Evolutionary conservation across 37 sponge, comb jelly and placozoan genomes (phyloP).

Genomic region (Ianthella basta): DNA sequence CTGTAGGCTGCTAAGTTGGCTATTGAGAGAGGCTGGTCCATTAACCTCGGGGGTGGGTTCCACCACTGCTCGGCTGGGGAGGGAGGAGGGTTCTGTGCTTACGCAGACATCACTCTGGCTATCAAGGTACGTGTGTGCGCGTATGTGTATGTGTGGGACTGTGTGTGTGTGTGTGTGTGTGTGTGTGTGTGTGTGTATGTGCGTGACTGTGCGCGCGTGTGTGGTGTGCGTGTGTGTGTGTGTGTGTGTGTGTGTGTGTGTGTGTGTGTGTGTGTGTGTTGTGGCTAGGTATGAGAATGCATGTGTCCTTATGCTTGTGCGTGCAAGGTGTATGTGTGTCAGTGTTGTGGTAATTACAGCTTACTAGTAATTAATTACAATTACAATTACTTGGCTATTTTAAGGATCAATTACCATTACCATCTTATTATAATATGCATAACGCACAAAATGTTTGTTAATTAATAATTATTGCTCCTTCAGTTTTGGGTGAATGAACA

Average conservation of each 20-base stretch:
- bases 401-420: too few relatives aligned
- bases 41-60: slow-evolving; percentile 93
- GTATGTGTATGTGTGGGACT: not conserved
- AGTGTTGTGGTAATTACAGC: too few relatives aligned
- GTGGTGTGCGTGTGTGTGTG: slow-evolving; percentile 25
- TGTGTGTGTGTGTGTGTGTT: slow-evolving; percentile 26
- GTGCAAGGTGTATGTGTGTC: too few relatives aligned
- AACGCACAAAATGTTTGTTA: too few relatives aligned
- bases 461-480: too few relatives aligned
- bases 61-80: slow-evolving; percentile 79
- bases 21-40: slow-evolving; percentile 90
- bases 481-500: too few relatives aligned
- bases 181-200: slow-evolving; percentile 30
- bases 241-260: slow-evolving; percentile 19
- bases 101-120: slow-evolving; percentile 90
- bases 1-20: slow-evolving; percentile 83
- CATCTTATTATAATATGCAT: too few relatives aligned
- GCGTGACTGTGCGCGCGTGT: not conserved
- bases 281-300: too few relatives aligned
- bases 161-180: slow-evolving; percentile 19
- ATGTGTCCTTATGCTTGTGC: too few relatives aligned
- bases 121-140: slow-evolving; percentile 48
- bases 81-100: slow-evolving; percentile 94
- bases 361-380: too few relatives aligned
- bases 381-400: too few relatives aligned